Conservation (phyloP, 1,140 invertebrate species). For the Orussus abietinus region DNA sequence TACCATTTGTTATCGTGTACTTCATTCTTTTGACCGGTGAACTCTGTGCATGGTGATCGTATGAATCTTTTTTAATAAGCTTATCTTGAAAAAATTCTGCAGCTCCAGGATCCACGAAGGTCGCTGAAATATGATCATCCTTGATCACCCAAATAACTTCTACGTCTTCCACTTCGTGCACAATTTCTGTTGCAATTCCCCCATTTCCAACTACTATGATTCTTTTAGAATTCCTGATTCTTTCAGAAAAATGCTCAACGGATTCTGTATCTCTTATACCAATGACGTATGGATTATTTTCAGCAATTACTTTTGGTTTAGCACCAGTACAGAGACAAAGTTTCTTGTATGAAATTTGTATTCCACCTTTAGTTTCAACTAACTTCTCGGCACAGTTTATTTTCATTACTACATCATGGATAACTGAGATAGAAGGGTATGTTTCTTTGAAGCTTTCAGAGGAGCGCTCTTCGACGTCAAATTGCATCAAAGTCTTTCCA, state of each 20-base stretch:
- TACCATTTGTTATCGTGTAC: constrained; percentile 59
- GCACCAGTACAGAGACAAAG: constrained; percentile 90
- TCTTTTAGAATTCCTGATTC: constrained; percentile 63
- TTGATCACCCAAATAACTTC: constrained; percentile 92
- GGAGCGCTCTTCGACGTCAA: constrained; percentile 78
- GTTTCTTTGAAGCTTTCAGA: constrained; percentile 56
- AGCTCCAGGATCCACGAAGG: constrained; percentile 94
- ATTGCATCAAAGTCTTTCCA: constrained; percentile 76
- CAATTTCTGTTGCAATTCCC: constrained; percentile 94
- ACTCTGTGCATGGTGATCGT: constrained; percentile 18
- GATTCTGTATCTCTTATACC: constrained; percentile 96
- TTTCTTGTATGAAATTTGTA: constrained; percentile 69
- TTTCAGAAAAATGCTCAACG: constrained; percentile 73
- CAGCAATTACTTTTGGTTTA: constrained; percentile 71
- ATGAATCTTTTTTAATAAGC: constrained; percentile 36
- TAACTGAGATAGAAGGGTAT: constrained; percentile 60
- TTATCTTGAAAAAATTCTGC: constrained; percentile 82
- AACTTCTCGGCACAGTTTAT: constrained; percentile 55
- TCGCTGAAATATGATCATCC: constrained; percentile 86
- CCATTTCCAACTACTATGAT: constrained; percentile 92
- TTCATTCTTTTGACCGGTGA: constrained; percentile 63
- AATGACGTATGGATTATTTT: constrained; percentile 66
- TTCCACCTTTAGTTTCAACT: constrained; percentile 48
- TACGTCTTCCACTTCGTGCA: constrained; percentile 79
- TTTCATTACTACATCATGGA: constrained; percentile 62